Conservation (phyloP, 2,113 vertebrate species). For the Clupea harengus region DNA sequence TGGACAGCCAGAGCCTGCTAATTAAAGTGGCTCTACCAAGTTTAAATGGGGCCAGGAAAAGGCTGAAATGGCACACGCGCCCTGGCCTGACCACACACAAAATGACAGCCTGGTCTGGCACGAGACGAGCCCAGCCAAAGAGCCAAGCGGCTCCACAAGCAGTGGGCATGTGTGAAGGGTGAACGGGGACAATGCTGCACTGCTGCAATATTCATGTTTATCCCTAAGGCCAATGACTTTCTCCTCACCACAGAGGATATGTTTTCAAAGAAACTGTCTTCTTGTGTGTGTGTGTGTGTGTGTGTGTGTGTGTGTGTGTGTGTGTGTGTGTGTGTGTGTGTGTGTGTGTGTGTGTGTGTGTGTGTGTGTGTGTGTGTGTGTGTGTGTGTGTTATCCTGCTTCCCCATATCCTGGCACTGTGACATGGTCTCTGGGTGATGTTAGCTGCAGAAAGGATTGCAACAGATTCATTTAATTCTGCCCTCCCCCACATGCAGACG, state of each 20-base stretch:
- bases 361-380: background rate
- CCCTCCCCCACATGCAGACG: background rate
- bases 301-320: background rate
- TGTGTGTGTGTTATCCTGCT: background rate
- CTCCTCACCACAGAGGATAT: background rate
- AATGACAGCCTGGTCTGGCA: constrained; percentile 22
- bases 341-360: background rate
- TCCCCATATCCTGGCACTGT: background rate
- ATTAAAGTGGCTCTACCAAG: constrained; percentile 30
- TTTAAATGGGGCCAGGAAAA: constrained; percentile 40
- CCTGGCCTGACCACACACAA: constrained; percentile 20
- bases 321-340: background rate
- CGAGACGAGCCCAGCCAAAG: background rate
- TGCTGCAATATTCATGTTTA: background rate
- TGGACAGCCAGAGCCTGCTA: constrained; percentile 31
- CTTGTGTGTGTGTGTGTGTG: background rate
- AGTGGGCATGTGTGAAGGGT: background rate
- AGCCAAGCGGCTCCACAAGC: background rate
- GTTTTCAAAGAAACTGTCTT: background rate
- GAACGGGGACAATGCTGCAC: background rate
- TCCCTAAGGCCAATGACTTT: background rate
- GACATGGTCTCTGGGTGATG: background rate
- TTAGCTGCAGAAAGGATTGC: background rate
- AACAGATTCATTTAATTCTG: background rate
- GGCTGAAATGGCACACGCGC: constrained; percentile 13